Percentiles rank a stretch among this genome's conserved stretches.
These are phyloP conservation scores for Carcina quercana DNA, from an alignment of 2,888 invertebrate genomes.

Conservation along the genomic window DNA sequence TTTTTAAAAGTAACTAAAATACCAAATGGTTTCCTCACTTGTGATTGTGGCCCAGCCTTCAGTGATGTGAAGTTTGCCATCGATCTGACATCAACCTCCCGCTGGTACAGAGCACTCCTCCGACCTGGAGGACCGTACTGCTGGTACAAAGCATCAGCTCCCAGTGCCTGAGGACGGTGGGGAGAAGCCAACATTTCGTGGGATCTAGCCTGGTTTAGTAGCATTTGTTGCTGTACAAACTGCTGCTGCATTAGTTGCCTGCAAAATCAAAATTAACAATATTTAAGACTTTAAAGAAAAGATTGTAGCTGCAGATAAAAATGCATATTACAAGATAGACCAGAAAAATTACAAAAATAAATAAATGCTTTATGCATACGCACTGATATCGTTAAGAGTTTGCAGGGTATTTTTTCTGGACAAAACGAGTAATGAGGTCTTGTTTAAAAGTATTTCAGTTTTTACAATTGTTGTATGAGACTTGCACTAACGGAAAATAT, in stretches of 20 bases:
- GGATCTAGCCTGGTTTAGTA: slow-evolving; percentile 67
- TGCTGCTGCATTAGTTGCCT: slow-evolving; percentile 66
- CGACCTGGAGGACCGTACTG: slow-evolving; percentile 63
- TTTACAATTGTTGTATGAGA: no score
- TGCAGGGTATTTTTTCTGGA: no score
- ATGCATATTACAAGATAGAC: no score
- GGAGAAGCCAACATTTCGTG: slow-evolving; percentile 72
- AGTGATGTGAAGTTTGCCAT: slow-evolving; percentile 66
- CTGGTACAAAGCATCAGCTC: slow-evolving; percentile 65
- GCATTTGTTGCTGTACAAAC: slow-evolving; percentile 64
- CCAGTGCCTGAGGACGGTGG: slow-evolving; percentile 50
- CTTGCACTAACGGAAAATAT: no score
- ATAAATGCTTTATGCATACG: no score
- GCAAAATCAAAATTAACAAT: slow-evolving; percentile 19
- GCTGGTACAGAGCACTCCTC: slow-evolving; percentile 59
- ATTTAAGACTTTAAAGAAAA: no score
- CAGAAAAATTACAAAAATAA: no score
- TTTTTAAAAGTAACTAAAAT: no score
- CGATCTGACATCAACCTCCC: slow-evolving; percentile 57
- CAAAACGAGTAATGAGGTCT: no score
- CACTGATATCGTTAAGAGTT: no score
- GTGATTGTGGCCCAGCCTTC: slow-evolving; percentile 54
- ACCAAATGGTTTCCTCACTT: slow-evolving; percentile 42
- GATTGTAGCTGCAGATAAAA: no score
- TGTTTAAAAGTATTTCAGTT: no score